phyloP scores from a whole-genome alignment of 2,888 invertebrate species.

The Fragum fragum region DNA sequence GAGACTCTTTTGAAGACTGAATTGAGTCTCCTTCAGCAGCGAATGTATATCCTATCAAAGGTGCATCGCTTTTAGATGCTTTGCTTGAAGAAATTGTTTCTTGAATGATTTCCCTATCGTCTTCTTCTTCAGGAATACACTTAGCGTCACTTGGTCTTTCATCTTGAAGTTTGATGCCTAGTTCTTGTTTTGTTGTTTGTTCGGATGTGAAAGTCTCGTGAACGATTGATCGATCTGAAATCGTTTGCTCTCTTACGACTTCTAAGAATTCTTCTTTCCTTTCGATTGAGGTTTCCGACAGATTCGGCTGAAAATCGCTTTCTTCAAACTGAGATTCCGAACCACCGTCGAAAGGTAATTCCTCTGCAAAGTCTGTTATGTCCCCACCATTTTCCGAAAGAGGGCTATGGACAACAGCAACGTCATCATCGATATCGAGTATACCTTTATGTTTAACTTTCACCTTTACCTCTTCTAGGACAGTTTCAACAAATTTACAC shows the following conservation, averaged over 20 bases:
- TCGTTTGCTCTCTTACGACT: background rate
- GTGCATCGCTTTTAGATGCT: background rate
- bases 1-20: background rate
- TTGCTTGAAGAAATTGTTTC: background rate
- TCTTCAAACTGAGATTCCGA: conserved; percentile 32
- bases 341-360: conserved; percentile 57
- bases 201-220: background rate
- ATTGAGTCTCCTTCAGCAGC: background rate
- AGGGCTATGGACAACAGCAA: conserved; percentile 63
- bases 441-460: conserved; percentile 71
- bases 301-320: background rate
- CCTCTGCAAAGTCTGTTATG: conserved; percentile 62
- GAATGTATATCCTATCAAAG: background rate
- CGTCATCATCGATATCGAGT: conserved; percentile 64
- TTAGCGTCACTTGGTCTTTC: background rate
- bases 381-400: conserved; percentile 67
- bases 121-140: conserved; percentile 12
- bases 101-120: background rate
- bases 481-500: conserved; percentile 81
- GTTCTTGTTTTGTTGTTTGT: background rate
- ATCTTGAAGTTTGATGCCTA: background rate
- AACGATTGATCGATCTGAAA: background rate
- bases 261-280: conserved; percentile 39
- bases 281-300: conserved; percentile 21
- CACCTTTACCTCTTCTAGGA: conserved; percentile 81